phyloP scores from a whole-genome alignment of 2,888 invertebrate species.

The Drosophila antonietae region DNA sequence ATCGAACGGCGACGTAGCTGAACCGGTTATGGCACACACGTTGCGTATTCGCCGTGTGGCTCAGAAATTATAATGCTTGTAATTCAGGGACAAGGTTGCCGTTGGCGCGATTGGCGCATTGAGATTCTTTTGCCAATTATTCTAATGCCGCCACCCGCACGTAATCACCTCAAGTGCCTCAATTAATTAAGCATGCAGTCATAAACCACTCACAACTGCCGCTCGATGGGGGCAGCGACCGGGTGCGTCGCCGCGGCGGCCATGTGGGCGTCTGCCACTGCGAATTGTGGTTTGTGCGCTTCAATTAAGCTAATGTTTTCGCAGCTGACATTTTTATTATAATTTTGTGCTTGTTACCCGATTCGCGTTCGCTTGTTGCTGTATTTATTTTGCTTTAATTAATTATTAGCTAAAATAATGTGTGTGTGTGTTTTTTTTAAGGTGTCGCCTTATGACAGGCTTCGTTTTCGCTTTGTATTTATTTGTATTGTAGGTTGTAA shows the following conservation, averaged over 20 bases:
- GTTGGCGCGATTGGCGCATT: slow-evolving; percentile 28
- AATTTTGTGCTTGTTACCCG: slow-evolving; percentile 57
- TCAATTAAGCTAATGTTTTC: slow-evolving; percentile 64
- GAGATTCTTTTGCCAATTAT: slow-evolving; percentile 64
- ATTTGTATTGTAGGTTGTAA: slow-evolving; percentile 29
- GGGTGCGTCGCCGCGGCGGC: slow-evolving; percentile 24
- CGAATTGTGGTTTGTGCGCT: slow-evolving; percentile 39
- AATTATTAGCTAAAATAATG: slow-evolving; percentile 45
- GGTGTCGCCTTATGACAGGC: slow-evolving; percentile 38
- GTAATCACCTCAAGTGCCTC: slow-evolving; percentile 52
- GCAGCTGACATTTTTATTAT: slow-evolving; percentile 68
- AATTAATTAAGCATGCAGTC: slow-evolving; percentile 59
- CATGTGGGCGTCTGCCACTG: slow-evolving; percentile 33
- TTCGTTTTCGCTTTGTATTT: slow-evolving; percentile 2
- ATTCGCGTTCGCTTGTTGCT: slow-evolving; percentile 27
- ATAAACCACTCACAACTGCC: slow-evolving; percentile 48
- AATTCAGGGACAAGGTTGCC: slow-evolving; percentile 68
- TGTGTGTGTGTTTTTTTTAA: slow-evolving; percentile 32
- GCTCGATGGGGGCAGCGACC: slow-evolving; percentile 44
- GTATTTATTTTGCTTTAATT: slow-evolving; percentile 60
- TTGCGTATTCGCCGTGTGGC: slow-evolving; percentile 61
- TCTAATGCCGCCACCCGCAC: slow-evolving; percentile 69
- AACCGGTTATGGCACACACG: slow-evolving; percentile 49
- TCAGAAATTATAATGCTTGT: slow-evolving; percentile 6
- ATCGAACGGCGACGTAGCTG: slow-evolving; percentile 13